These are phyloP conservation scores for Callyntrura guangdongensis DNA, from an alignment of 2,888 invertebrate genomes.

Conservation along the genomic window DNA sequence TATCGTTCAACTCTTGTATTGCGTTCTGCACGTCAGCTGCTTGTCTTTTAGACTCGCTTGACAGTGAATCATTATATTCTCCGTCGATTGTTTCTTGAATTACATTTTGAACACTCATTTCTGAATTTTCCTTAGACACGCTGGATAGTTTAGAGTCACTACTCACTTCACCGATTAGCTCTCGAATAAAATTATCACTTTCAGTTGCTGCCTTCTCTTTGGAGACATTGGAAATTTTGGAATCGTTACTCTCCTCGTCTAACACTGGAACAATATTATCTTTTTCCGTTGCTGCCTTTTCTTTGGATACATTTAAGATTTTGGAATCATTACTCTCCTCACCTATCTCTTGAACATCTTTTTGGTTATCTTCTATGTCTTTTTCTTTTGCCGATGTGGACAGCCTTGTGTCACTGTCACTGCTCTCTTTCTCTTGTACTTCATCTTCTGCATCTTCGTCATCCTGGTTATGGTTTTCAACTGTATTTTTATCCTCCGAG, in stretches of 20 bases:
- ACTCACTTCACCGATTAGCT: conserved; percentile 24
- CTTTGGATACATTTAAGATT: conserved; percentile 11
- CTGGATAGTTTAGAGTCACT: conserved; percentile 47
- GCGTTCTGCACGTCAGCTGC: conserved; percentile 1
- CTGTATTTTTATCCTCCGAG: conserved; percentile 61
- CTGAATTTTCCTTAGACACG: conserved; percentile 32
- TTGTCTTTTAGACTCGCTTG: neutral
- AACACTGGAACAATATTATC: neutral
- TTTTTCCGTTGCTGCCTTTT: conserved; percentile 29
- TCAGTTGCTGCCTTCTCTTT: conserved; percentile 68
- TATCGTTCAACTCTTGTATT: neutral
- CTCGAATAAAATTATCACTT: conserved; percentile 37
- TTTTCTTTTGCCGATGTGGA: too few relatives aligned
- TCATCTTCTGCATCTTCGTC: conserved; percentile 76
- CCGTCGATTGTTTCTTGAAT: neutral
- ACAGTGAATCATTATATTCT: too few relatives aligned
- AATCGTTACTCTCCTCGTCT: neutral
- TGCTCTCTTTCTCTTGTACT: conserved; percentile 1
- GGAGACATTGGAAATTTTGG: too few relatives aligned
- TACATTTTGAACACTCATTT: conserved; percentile 10
- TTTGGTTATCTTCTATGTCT: too few relatives aligned
- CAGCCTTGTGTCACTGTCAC: too few relatives aligned
- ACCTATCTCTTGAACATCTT: neutral
- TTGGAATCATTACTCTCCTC: conserved; percentile 51
- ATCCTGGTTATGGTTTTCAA: conserved; percentile 75